Evolutionary conservation across 2,888 invertebrate species (phyloP), one percentile per base, ranked within the genome.

Genomic region (Omphaloscelis lunosa): DNA sequence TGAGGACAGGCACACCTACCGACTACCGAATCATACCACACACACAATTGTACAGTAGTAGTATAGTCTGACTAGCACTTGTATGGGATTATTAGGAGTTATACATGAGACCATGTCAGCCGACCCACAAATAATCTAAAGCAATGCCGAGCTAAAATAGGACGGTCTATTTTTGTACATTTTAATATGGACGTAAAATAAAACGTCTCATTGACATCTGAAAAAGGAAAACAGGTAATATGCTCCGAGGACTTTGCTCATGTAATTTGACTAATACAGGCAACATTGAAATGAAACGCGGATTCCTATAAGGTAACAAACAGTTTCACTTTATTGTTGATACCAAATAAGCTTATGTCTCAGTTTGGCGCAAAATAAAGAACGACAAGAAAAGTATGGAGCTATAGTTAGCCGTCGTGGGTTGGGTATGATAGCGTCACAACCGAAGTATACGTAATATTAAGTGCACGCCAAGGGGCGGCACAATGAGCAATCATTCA

Each of bases 401-500:
- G 74, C 68, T 77, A 85, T 83, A 81, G 84, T 85, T 79, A 80
- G 77, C 65, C 75, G 79, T 75, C 79, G 88, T 89, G 88, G 88
- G 87, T 72, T 86, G 86, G 76, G 86, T 87, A 86, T 89, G 86
- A 83, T 72, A 82, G 77, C 86, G 88, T 89, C 88, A 89, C 88
- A 77, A 66, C 73, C 58, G 74, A 79, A 70, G 80, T 85, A 85
- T 82, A 88, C 82, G 89, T 86, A 86, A 86, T 84, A 82, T 77
- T 80, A 85, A 78, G 79, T 80, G 86, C 87, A 89, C 88, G 91
- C 88, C 87, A 91, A 91, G 89, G 90, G 89, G 91, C 90, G 91
- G 88, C 86, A 89, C 91, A 88, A 89, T 90, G 90, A 88, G 89
- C 89, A 89, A 90, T 90, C 90, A 89, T 92, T 91, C 90, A 89